Conservation (phyloP, 2,797 vertebrate species). For the Sardinella longiceps region DNA sequence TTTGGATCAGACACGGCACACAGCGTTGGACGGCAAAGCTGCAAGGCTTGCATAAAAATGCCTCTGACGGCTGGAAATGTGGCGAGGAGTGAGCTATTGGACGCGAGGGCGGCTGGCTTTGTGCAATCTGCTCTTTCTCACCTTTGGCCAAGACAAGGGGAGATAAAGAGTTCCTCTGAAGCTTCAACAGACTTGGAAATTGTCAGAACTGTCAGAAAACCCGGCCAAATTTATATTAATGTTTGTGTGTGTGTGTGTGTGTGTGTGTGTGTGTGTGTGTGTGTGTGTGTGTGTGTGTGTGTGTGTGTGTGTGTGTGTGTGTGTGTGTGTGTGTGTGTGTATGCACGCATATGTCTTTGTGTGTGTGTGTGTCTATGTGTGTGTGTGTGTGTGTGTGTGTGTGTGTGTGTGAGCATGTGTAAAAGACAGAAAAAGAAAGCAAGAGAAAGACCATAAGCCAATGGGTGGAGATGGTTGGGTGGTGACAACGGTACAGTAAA, state of each 20-base stretch:
- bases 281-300: background rate
- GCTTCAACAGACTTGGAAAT: slow-evolving; percentile 52
- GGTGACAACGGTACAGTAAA: background rate
- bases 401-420: too few relatives aligned
- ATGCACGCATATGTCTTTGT: slow-evolving; percentile 22
- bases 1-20: background rate
- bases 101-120: background rate
- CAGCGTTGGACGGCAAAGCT: background rate
- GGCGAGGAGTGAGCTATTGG: background rate
- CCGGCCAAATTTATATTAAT: slow-evolving; percentile 38
- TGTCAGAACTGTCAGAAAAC: slow-evolving; percentile 58
- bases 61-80: background rate
- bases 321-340: background rate
- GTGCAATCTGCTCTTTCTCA: slow-evolving; percentile 54
- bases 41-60: background rate
- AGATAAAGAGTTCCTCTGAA: slow-evolving; percentile 53
- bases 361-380: slow-evolving; percentile 17
- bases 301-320: slow-evolving; percentile 27
- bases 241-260: slow-evolving; percentile 18
- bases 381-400: background rate
- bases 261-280: background rate
- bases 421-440: background rate
- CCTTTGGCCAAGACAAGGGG: slow-evolving; percentile 60
- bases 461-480: background rate
- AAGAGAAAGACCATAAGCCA: slow-evolving; percentile 1